Percentiles rank a stretch among this genome's conserved stretches.
Evolutionary conservation across 1,140 invertebrate species (phyloP).

Genomic region (Capitella teleta): DNA sequence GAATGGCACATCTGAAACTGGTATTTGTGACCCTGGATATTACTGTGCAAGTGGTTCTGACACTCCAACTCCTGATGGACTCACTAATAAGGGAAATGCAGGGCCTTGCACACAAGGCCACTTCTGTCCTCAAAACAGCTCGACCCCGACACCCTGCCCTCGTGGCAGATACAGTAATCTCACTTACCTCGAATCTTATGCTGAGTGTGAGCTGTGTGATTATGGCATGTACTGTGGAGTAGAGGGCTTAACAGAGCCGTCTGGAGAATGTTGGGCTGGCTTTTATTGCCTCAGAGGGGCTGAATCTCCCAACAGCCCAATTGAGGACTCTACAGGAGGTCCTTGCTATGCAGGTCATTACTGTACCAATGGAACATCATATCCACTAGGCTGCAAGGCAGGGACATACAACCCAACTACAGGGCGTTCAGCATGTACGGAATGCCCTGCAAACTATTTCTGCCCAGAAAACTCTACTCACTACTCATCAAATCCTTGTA

Average conservation of each 20-base stretch:
- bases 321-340: slow-evolving; percentile 22
- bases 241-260: slow-evolving; percentile 25
- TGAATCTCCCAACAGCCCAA: slow-evolving; percentile 27
- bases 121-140: slow-evolving; percentile 21
- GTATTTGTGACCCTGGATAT: slow-evolving; percentile 28
- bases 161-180: slow-evolving; percentile 27
- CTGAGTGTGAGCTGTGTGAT: slow-evolving; percentile 29
- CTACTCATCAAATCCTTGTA: slow-evolving; percentile 23
- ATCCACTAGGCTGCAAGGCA: slow-evolving; percentile 30
- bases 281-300: slow-evolving; percentile 35
- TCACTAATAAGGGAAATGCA: slow-evolving; percentile 16
- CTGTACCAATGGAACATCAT: slow-evolving; percentile 33
- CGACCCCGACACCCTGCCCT: slow-evolving; percentile 23
- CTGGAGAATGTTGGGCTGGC: slow-evolving; percentile 27
- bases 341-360: slow-evolving; percentile 32
- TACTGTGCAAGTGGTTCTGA: slow-evolving; percentile 27
- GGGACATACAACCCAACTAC: slow-evolving; percentile 28
- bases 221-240: slow-evolving; percentile 29
- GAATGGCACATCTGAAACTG: slow-evolving; percentile 22
- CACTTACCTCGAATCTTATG: slow-evolving; percentile 16
- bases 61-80: slow-evolving; percentile 20
- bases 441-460: slow-evolving; percentile 28
- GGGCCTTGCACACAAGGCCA: slow-evolving; percentile 30
- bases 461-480: slow-evolving; percentile 33
- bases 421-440: slow-evolving; percentile 20